Percentiles rank a stretch among this genome's conserved stretches.
Conservation (phyloP, 64 coral and sea anemone genomes). For the Montipora cactus region DNA sequence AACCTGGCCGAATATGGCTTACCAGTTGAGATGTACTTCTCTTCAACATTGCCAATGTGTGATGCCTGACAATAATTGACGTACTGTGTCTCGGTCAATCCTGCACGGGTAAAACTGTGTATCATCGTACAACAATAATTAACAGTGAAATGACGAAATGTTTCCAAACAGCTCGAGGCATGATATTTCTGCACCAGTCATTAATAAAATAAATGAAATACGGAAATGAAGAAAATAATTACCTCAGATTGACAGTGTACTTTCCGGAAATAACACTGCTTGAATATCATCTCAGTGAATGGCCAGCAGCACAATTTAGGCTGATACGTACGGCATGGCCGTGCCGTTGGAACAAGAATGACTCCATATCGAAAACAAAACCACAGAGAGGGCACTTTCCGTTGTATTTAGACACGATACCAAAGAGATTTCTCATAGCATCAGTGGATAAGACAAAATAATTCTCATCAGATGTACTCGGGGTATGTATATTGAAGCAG, state of each 20-base stretch:
- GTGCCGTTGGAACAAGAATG: neutral
- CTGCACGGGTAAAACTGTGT: neutral
- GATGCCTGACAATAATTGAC: neutral
- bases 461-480: neutral
- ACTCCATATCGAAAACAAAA: neutral
- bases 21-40: neutral
- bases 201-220: neutral
- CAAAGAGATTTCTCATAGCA: neutral
- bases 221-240: neutral
- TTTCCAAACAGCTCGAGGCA: no score
- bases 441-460: slow-evolving; percentile 17
- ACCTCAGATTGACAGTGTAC: neutral
- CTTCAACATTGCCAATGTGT: neutral
- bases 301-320: slow-evolving; percentile 8
- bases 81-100: neutral
- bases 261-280: neutral
- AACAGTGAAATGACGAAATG: no score
- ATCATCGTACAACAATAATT: neutral
- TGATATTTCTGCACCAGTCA: neutral
- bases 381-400: slow-evolving; percentile 34
- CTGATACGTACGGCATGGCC: slow-evolving; percentile 28
- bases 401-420: neutral
- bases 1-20: no score
- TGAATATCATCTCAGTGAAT: slow-evolving; percentile 38
- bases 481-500: slow-evolving; percentile 26